Evolutionary conservation across 2,113 vertebrate species (phyloP), one percentile per base, ranked within the genome.

Genomic region (Felis chaus): DNA sequence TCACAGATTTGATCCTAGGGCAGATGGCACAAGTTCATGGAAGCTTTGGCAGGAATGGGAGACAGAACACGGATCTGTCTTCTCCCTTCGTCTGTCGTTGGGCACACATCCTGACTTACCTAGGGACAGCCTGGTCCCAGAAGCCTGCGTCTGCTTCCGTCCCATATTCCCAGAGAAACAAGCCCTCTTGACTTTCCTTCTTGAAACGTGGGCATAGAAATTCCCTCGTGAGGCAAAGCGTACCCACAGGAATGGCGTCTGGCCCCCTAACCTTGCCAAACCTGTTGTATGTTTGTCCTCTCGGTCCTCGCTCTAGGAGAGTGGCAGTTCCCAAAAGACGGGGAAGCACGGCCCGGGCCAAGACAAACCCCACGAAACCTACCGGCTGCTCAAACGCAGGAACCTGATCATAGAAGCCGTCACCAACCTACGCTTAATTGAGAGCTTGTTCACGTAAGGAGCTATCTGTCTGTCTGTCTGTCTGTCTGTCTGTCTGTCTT

Each of bases 331-430:
- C 73, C 98, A 98, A 98, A 98, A 94, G 86, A 71, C 96, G 2
- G 97, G 97, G 31, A 96, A 97, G 53, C 84, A 97, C 0, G 85
- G 98, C 0, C 5, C 97, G 0, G 95, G 96, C 1, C 89, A 19
- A 23, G 99, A 99, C 92, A 97, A 98, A 7, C 98, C 98, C 11
- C 99, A 99, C 0, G 99, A 99, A 98, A 99, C 99, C 0, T 99
- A 99, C 97, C 98, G 99, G 7, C 98, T 99, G 69, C 98, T 99
- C 78, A 99, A 99, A 79, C 99, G 99, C 92, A 99, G 99, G 86
- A 99, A 99, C 80, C 98, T 99, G 95, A 99, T 99, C 29, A 99
- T 99, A 2, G 99, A 99, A 95, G 98, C 99, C 0, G 99, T 99
- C 73, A 98, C 98, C 69, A 99, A 98, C 98, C 98, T 99, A 27